These are phyloP conservation scores for Embiotoca jacksoni DNA, from an alignment of 2,113 vertebrate genomes.

Conservation along the genomic window DNA sequence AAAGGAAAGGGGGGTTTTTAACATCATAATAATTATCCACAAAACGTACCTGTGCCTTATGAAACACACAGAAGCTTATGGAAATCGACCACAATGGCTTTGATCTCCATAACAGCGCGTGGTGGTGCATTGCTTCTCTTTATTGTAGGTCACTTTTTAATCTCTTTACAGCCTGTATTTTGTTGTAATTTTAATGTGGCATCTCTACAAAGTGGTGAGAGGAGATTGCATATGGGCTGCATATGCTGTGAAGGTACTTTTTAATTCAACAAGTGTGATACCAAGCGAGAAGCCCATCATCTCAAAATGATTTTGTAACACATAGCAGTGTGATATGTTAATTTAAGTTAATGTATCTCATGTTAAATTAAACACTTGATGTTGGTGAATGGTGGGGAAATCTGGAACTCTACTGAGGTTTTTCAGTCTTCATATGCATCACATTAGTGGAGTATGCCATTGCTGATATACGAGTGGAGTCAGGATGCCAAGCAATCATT, in stretches of 20 bases:
- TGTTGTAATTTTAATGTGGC: conserved; percentile 51
- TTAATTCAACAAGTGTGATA: conserved; percentile 15
- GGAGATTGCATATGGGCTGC: conserved; percentile 11
- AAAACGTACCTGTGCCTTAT: conserved; percentile 64
- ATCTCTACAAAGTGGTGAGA: conserved; percentile 45
- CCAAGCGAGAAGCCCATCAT: background rate
- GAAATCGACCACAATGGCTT: conserved; percentile 71
- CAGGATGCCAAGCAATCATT: background rate
- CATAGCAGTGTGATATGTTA: background rate
- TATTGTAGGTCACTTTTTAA: conserved; percentile 71
- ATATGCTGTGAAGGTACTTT: background rate
- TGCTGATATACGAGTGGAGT: background rate
- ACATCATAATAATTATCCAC: conserved; percentile 64
- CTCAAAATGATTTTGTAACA: background rate
- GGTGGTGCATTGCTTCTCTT: conserved; percentile 41
- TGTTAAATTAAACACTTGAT: background rate
- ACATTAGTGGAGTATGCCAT: background rate
- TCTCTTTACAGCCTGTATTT: conserved; percentile 55
- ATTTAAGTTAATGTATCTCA: background rate
- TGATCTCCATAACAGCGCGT: conserved; percentile 56
- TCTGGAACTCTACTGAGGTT: background rate
- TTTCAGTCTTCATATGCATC: background rate
- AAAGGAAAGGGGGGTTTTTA: conserved; percentile 27
- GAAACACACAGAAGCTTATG: conserved; percentile 55
- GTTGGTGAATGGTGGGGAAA: background rate